Conservation (phyloP, 2,797 vertebrate species). For the Eurystomus glaucurus region DNA sequence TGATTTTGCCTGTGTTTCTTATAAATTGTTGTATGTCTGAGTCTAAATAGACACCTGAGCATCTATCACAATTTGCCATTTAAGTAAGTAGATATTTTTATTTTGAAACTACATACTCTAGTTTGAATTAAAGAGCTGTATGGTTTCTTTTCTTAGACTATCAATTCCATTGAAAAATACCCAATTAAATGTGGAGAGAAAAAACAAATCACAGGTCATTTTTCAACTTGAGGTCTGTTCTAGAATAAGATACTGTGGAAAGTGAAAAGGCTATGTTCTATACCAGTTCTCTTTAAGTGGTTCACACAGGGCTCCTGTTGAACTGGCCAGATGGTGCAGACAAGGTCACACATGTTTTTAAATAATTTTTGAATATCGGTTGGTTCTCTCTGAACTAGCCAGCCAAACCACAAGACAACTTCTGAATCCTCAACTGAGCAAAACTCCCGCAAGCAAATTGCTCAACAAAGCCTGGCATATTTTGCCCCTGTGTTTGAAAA, state of each 20-base stretch:
- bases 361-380: slow-evolving; percentile 10
- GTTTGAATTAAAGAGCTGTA: slow-evolving; percentile 2
- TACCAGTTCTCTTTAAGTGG: not conserved
- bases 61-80: not conserved
- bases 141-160: slow-evolving; percentile 4
- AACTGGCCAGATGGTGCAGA: slow-evolving; percentile 18
- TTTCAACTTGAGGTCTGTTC: not conserved
- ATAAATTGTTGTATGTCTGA: not conserved
- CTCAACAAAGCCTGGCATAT: slow-evolving; percentile 33
- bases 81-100: not conserved
- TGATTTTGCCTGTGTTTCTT: not conserved
- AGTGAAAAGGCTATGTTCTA: not conserved
- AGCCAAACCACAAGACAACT: slow-evolving; percentile 55
- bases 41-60: not conserved
- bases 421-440: slow-evolving; percentile 33
- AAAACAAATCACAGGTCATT: not conserved
- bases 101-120: not conserved
- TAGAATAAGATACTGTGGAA: not conserved
- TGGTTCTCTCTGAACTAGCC: not conserved
- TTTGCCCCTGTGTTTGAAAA: slow-evolving; percentile 16
- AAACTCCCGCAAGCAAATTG: slow-evolving; percentile 37
- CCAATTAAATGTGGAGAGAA: not conserved
- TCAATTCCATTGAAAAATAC: not conserved
- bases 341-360: slow-evolving; percentile 36
- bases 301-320: not conserved